phyloP scores from a whole-genome alignment of 2,797 vertebrate species.

The Syncerus caffer region DNA sequence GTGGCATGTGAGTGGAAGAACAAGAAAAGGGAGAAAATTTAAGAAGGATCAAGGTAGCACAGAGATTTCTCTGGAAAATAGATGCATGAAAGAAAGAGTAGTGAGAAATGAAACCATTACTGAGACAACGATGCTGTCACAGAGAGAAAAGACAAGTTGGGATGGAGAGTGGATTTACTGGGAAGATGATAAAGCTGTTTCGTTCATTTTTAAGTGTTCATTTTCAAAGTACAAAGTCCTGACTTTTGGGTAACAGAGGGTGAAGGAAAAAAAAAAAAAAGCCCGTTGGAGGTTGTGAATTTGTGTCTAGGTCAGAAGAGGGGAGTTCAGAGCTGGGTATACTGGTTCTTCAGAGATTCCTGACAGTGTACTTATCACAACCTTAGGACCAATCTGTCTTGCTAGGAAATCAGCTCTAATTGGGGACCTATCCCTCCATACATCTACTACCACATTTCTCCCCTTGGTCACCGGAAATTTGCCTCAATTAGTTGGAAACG shows the following conservation, averaged over 20 bases:
- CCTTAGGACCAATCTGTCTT: background rate
- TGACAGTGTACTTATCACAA: background rate
- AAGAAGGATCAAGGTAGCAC: background rate
- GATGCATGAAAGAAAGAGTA: background rate
- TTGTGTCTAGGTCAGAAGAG: background rate
- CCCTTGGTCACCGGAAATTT: background rate
- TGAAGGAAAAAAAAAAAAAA: background rate
- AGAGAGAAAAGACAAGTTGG: background rate
- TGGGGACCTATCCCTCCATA: background rate
- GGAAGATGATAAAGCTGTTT: background rate
- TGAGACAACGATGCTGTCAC: background rate
- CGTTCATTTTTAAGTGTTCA: background rate
- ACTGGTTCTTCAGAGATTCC: background rate
- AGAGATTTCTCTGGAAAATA: background rate
- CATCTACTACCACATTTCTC: background rate
- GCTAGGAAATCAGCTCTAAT: background rate
- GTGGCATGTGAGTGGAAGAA: background rate
- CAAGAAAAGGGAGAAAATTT: background rate
- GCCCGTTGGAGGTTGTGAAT: background rate
- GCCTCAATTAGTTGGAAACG: background rate
- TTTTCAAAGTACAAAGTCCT: background rate
- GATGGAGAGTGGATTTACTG: background rate
- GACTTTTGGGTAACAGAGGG: background rate
- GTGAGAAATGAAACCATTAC: background rate
- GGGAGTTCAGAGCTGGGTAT: background rate